Evolutionary conservation across 2,113 vertebrate genomes (phyloP).

Genomic region (Spea multiplicata): DNA sequence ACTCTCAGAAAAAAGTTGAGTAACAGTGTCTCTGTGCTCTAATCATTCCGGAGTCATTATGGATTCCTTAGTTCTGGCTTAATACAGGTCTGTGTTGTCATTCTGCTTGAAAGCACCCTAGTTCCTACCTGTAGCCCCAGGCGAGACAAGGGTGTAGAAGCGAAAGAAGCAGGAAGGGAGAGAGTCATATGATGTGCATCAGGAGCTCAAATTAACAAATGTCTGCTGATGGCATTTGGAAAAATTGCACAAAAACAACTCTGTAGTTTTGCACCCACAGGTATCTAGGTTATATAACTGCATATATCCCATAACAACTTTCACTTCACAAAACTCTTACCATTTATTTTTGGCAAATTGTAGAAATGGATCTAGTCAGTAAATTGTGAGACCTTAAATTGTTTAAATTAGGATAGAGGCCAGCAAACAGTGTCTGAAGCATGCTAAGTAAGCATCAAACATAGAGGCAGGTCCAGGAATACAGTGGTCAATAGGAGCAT

Average conservation of each 20-base stretch:
- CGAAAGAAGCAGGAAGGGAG: background rate
- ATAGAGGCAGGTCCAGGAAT: background rate
- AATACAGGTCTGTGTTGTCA: conserved; percentile 25
- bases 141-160: conserved; percentile 15
- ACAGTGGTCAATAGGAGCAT: background rate
- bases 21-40: conserved; percentile 19
- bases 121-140: conserved; percentile 27
- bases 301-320: conserved; percentile 1
- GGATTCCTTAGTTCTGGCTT: conserved; percentile 24
- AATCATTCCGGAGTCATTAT: conserved; percentile 35
- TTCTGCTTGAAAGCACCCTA: conserved; percentile 28
- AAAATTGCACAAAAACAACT: conserved; percentile 28
- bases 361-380: background rate
- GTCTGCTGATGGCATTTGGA: conserved; percentile 4
- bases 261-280: conserved; percentile 16
- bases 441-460: background rate
- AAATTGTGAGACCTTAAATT: background rate
- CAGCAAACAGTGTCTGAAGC: background rate
- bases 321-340: background rate
- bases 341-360: conserved; percentile 8
- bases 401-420: background rate
- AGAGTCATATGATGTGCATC: background rate
- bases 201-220: conserved; percentile 33
- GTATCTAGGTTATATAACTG: background rate
- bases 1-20: background rate